A percentile compares a stretch with the other conserved stretches of the same genome.
Conservation (phyloP, 2,113 vertebrate genomes). For the Gallinago media region DNA sequence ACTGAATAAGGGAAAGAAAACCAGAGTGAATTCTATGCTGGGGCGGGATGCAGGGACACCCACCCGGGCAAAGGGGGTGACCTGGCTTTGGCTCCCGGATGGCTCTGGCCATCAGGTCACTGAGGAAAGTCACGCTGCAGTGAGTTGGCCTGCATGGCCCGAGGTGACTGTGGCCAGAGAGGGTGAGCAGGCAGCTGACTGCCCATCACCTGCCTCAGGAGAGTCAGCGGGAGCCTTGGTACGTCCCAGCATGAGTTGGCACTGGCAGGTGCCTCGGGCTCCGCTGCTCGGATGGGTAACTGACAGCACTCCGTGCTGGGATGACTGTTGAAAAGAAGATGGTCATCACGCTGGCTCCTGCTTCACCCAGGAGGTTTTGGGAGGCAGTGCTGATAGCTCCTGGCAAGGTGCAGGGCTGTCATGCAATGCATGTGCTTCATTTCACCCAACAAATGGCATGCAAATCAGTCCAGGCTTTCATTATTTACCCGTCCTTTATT, state of each 20-base stretch:
- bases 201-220: background rate
- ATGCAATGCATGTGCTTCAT: accelerated
- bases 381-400: background rate
- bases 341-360: background rate
- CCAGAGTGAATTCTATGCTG: background rate
- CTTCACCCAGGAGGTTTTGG: background rate
- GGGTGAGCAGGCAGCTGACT: background rate
- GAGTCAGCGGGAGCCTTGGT: background rate
- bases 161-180: background rate
- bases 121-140: background rate
- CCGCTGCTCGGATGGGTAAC: accelerated
- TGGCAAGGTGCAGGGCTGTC: background rate
- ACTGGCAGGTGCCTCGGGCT: background rate
- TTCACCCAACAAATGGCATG: background rate
- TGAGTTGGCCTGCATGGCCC: background rate
- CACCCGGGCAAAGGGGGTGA: too few species aligned
- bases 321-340: background rate
- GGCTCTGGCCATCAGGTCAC: background rate
- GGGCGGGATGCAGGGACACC: background rate
- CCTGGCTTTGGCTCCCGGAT: background rate
- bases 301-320: background rate
- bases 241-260: background rate
- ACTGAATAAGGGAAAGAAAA: background rate
- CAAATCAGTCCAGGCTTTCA: background rate
- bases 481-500: background rate